These are phyloP conservation scores for Sitta carolinensis DNA, from an alignment of 2,797 vertebrate species.

Conservation along the genomic window DNA sequence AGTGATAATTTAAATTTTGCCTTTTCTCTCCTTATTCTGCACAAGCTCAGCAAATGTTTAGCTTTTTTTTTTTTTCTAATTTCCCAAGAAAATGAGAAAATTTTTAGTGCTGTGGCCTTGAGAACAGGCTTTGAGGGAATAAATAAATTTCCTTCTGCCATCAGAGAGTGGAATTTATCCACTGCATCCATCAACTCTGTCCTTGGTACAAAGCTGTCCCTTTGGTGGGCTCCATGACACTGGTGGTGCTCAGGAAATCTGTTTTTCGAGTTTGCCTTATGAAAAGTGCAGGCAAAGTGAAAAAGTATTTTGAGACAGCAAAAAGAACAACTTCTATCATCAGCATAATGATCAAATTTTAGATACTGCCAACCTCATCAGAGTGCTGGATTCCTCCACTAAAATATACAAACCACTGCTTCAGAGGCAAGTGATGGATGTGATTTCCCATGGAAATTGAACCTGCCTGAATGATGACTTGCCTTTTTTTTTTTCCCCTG, in stretches of 20 bases:
- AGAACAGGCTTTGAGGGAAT: not conserved
- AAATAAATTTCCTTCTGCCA: not conserved
- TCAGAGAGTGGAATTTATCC: not conserved
- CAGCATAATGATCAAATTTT: not conserved
- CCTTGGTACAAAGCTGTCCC: not conserved
- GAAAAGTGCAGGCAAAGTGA: not conserved
- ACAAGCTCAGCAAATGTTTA: not conserved
- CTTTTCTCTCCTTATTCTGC: not conserved
- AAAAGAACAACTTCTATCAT: not conserved
- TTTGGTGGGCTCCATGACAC: not conserved
- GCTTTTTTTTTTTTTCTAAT: not conserved
- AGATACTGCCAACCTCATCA: not conserved
- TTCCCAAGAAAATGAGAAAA: not conserved
- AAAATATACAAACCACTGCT: not conserved
- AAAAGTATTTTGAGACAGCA: not conserved
- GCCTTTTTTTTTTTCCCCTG: not conserved
- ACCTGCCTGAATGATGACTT: not conserved
- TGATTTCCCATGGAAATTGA: not conserved
- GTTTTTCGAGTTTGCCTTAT: not conserved
- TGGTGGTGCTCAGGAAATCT: not conserved
- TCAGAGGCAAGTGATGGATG: not conserved
- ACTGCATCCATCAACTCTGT: not conserved
- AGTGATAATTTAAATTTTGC: not conserved
- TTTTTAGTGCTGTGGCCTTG: not conserved
- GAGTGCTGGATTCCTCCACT: not conserved